Base-by-base conservation (phyloP, 2,113 vertebrate genomes). In the Pungitius pungitius region DNA sequence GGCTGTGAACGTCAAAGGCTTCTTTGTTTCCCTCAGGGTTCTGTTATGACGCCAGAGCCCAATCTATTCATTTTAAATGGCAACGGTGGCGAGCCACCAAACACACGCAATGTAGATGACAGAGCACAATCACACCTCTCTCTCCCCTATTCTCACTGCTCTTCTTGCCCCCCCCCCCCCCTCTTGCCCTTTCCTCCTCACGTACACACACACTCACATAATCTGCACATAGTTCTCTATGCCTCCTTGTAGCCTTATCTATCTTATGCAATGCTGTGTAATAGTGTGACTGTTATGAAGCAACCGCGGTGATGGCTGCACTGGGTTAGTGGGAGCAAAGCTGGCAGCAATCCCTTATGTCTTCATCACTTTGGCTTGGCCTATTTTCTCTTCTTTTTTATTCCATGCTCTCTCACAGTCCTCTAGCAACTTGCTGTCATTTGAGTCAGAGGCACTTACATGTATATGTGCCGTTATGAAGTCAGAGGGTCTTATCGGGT, bases 241-340 rank as follows among this genome's bases (percentile, higher is more conserved):
- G 87, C 81, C 79, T 84, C 77, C 59, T 81, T 24, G 70, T 78
- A 82, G 72, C 67, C 80, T 66, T 82, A 85, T 89, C 89, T 84
- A 81, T 89, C 91, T 92, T 91, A 91, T 87, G 89, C 89, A 91
- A 92, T 20, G 39, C 69, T 22, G 47, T 86, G 91, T 81, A 92
- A 92, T 73, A 89, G 83, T 89, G 87, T 84, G 89, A 85, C 86
- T 88, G 89, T 87, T 83, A 77, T 75, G 33, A 77, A 82, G 88
- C 74, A 85, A 81, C 81, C 10, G 18, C 1, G 55, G 79, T 69
- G 66, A 88, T 43, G 82, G 80, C 73, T 81, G 71, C 83, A 76
- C 80, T 77, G 79, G 81, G 88, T 89, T 89, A 86, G 82, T 80
- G 77, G 87, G 84, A 85, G 79, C 86, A 76, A 71, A 86, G 75